Evolutionary conservation across 2,797 vertebrate genomes (phyloP), one percentile per base, ranked within the genome.

Genomic region (Sphenodon punctatus): DNA sequence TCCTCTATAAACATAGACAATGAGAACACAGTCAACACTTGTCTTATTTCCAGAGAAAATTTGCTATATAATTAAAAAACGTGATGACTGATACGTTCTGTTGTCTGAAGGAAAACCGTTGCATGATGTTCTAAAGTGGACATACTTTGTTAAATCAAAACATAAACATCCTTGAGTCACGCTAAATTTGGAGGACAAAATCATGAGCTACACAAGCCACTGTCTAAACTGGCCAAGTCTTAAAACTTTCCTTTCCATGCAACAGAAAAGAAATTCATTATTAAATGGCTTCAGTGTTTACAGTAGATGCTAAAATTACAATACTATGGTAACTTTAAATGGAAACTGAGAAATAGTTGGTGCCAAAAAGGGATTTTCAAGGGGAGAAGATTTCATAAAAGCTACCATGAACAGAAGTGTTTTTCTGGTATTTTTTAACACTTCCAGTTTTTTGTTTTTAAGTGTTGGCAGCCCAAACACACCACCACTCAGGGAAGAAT

Each of bases 191-290:
- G 27, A 46, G 86, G 55, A 81, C 75, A 80, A 84, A 92, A 70
- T 83, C 70, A 75, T 79, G 78, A 86, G 59, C 67, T 55, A 5
- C 86, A 41, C 67, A 89, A 86, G 58, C 84, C 68, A 67, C 67
- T 83, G 80, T 87, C 89, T 82, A 86, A 78, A 84, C 84, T 92
- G 92, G 86, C 91, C 87, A 65, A 86, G 76, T 81, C 61, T 71
- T 88, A 70, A 87, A 84, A 76, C 73, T 91, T 88, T 79, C 78
- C 46, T 79, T 88, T 86, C 63, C 67, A 39, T 79, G 78, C 63
- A 81, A 75, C 78, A 88, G 88, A 89, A 92, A 78, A 83, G 85
- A 87, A 89, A 91, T 92, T 83, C 80, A 86, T 92, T 89, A 86
- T 88, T 92, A 88, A 91, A 79, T 75, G 23, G 65, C 89, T 88